phyloP scores from a whole-genome alignment of 2,888 invertebrate species.

The Pseudeuparius sepicola region DNA sequence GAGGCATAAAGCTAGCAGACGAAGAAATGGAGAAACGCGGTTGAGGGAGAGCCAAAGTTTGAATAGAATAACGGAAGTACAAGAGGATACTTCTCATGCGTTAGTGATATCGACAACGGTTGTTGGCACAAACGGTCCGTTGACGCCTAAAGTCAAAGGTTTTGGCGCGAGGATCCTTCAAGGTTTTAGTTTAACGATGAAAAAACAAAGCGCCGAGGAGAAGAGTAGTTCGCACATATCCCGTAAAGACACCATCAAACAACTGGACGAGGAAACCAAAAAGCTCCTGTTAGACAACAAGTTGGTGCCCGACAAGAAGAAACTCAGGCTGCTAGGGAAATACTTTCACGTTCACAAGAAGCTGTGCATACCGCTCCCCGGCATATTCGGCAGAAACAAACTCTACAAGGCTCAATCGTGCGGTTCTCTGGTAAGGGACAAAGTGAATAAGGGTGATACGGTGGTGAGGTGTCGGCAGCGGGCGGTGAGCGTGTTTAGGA shows the following conservation, averaged over 20 bases:
- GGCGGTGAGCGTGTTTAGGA: constrained; percentile 38
- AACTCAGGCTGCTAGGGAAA: constrained; percentile 52
- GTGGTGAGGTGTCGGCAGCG: constrained; percentile 37
- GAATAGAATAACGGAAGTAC: constrained; percentile 72
- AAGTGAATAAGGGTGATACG: constrained; percentile 38
- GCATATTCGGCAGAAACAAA: constrained; percentile 44
- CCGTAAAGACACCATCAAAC: constrained; percentile 30
- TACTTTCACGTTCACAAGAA: constrained; percentile 60
- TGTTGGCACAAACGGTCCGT: constrained; percentile 31
- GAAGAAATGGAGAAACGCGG: constrained; percentile 52
- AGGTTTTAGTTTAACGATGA: constrained; percentile 32
- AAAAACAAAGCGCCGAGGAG: constrained; percentile 1
- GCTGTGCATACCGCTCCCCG: constrained; percentile 51
- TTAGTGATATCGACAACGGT: constrained; percentile 33
- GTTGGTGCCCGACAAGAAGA: constrained; percentile 38
- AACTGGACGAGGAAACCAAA: constrained; percentile 15
- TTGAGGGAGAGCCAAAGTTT: constrained; percentile 75
- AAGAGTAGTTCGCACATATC: constrained; percentile 15
- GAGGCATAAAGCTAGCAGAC: constrained; percentile 45
- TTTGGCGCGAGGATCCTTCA: constrained; percentile 45
- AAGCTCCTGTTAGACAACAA: constrained; percentile 18
- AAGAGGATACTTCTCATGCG: constrained; percentile 49
- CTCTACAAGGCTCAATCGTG: constrained; percentile 55
- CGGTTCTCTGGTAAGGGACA: constrained; percentile 48
- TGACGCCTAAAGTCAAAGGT: constrained; percentile 40